Conservation (phyloP, 2,113 vertebrate genomes). For the Heterochromis multidens region DNA sequence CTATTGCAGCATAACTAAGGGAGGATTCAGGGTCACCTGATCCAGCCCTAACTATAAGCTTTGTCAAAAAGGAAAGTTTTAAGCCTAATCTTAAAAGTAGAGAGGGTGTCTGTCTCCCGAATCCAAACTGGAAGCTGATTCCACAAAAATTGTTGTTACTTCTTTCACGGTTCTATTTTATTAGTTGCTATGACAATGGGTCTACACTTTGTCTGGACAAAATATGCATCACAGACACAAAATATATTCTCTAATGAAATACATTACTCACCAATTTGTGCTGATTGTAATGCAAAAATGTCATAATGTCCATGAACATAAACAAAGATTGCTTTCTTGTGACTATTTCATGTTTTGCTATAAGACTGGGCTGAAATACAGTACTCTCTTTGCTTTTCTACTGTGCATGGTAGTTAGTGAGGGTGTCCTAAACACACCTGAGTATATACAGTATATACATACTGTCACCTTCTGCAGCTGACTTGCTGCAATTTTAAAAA, state of each 20-base stretch:
- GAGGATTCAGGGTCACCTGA: neutral
- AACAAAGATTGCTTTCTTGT: too few relatives aligned
- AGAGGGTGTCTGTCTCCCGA: neutral
- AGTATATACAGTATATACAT: neutral
- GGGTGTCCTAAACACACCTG: neutral
- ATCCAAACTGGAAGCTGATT: neutral
- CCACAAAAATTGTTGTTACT: neutral
- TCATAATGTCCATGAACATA: neutral
- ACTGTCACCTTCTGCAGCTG: neutral
- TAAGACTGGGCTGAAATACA: neutral
- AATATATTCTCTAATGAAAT: neutral
- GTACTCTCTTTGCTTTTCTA: neutral
- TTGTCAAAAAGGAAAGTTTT: neutral
- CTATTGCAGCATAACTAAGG: neutral
- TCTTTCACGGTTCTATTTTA: neutral
- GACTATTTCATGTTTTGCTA: neutral
- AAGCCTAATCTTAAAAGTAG: too few relatives aligned
- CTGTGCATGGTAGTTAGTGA: neutral
- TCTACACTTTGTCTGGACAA: too few relatives aligned
- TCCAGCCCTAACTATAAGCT: neutral
- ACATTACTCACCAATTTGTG: neutral
- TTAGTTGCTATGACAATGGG: neutral
- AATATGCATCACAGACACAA: neutral
- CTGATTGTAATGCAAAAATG: neutral
- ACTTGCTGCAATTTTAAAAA: too few relatives aligned